Evolutionary conservation across 1,140 invertebrate genomes (phyloP), one percentile per base, ranked within the genome.

Genomic region (Hylaeus anthracinus): DNA sequence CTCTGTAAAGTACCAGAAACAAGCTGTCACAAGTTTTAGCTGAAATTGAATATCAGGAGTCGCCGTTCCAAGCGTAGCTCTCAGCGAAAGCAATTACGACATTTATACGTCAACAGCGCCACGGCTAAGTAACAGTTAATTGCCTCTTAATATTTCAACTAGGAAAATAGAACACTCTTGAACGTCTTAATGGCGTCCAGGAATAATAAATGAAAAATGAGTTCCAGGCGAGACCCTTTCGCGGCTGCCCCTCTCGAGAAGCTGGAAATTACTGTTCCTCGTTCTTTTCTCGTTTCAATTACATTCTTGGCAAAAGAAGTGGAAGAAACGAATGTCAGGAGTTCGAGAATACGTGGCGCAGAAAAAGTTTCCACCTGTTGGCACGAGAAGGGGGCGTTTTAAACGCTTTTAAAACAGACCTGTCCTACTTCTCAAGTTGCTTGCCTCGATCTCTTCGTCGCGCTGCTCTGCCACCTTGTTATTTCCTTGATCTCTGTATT

Each of bases 281-380:
- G 4, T 15, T 45, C n/a, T 26, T 37, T 0, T 39, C 8, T 48
- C 45, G 12, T 6, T 15, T 56, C 26, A 60, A 53, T 60, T 8
- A 3, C 26, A 1, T 43, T 15, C 48, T 3, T 5, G n/a, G n/a
- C 53, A 76, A 43, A 3, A 8, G 15, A 14, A 45, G 15, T 10
- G n/a, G 15, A 66, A 48, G 15, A 53, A 60, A n/a, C 3, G 61
- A 9, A 3, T 8, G 14, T 2, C 10, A 6, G 43, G 37, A 8
- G 12, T 51, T 61, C 6, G 10, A 41, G 14, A 61, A 41, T 71
- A 61, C 9, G 45, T 43, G 37, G 15, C 9, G 3, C 5, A 3
- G 9, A 60, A 76, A 69, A 77, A 41, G 64, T 79, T 84, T 85
- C 82, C 82, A 87, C 84, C 82, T 86, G 86, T 89, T 89, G 64